Evolutionary conservation across 2,797 vertebrate genomes (phyloP).

Genomic region (Hoplostethus atlanticus): DNA sequence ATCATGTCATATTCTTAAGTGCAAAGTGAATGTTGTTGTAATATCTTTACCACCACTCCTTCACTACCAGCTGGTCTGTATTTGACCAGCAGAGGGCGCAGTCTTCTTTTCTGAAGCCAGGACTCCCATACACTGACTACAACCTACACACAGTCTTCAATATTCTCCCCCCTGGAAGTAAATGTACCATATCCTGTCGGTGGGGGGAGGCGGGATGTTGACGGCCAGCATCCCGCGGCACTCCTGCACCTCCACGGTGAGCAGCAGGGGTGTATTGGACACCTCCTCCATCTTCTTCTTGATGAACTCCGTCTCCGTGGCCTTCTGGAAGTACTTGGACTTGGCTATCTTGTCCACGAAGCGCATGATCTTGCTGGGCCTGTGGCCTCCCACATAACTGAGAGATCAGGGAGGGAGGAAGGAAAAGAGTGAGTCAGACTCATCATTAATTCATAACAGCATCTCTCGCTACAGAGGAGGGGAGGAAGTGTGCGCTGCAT

Average conservation of each 20-base stretch:
- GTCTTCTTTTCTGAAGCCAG: conserved; percentile 9
- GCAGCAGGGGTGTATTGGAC: conserved; percentile 96
- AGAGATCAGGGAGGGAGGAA: conserved; percentile 10
- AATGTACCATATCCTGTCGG: conserved; percentile 96
- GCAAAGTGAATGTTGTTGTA: neutral
- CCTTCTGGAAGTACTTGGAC: conserved; percentile 99
- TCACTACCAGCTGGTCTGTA: conserved; percentile 4
- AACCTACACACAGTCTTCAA: conserved; percentile 13
- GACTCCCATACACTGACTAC: conserved; percentile 4
- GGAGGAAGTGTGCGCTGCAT: conserved; percentile 52
- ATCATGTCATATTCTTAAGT: neutral
- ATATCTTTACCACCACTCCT: conserved; percentile 5
- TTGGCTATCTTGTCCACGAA: conserved; percentile 99
- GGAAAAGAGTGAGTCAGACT: conserved; percentile 72
- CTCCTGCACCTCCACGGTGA: conserved; percentile 98
- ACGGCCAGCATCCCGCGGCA: conserved; percentile 93
- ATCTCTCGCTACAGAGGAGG: conserved; percentile 83
- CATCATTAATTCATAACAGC: conserved; percentile 79
- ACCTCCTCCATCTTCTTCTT: conserved; percentile 99
- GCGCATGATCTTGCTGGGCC: conserved; percentile 98
- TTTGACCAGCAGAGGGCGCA: conserved; percentile 74
- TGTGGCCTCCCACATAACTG: conserved; percentile 93
- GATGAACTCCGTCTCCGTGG: conserved; percentile 98
- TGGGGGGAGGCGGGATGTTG: conserved; percentile 98
- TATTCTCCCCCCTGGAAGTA: conserved; percentile 18